Base-by-base conservation (phyloP, 1,140 invertebrate genomes). In the Thaumatotibia leucotreta region DNA sequence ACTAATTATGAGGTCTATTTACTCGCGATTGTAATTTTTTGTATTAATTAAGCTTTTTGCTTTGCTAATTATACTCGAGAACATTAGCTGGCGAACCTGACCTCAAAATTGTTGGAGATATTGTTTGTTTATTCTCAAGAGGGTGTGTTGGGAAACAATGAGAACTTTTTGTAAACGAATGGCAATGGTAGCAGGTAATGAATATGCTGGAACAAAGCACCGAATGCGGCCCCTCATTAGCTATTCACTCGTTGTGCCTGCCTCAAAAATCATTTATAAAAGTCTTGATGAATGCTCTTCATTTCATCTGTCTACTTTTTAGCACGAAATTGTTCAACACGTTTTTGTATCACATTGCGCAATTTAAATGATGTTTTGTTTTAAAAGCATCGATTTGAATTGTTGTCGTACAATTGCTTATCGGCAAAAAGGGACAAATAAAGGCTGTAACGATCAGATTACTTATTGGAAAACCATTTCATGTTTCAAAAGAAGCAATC, bases 141-240 rank as follows among this genome's bases (percentile, higher is more conserved):
- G 80, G 67, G 67, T 70, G 64, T 65, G 74, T 65, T 50, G 69
- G 71, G 72, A 63, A 83, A 85, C 83, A 87, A 87, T 74, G 64
- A 83, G 79, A 75, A 74, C 70, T 83, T 84, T 85, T 86, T 77
- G 77, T 78, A 78, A 85, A 80, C 80, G 84, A 82, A 80, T 77
- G 76, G 73, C 73, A 74, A 79, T 77, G 79, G 72, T 65, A 72
- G 71, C 82, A 84, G 79, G 84, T 87, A 89, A 89, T 89, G 84
- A 88, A 86, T 87, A 83, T 85, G 76, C 77, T 76, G 77, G 74
- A 86, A 89, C 83, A 88, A 89, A 86, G 80, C 69, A 62, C 74
- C 79, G 68, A 79, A 82, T 81, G 75, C 78, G 64, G 73, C 68
- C 78, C 64, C 84, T 87, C 86, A 89, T 89, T 89, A 87, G 75